A percentile compares a stretch with the other conserved stretches of the same genome.
Evolutionary conservation across 64 coral and sea anemone species (phyloP).

Genomic region (Pocillopora damicornis): DNA sequence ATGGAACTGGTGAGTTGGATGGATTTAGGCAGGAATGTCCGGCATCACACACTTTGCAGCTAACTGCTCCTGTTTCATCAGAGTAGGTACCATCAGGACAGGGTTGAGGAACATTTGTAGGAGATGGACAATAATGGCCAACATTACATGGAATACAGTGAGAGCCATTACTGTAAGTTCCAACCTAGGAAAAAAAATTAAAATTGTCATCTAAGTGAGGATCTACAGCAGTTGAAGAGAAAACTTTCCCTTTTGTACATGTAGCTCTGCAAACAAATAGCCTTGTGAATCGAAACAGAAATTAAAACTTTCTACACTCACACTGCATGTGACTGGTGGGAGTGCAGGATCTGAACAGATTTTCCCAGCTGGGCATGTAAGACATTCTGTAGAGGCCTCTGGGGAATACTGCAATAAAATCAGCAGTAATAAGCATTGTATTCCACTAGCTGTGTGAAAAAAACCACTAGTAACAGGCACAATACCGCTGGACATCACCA

Average conservation of each 20-base stretch:
- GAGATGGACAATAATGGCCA: constrained; percentile 83
- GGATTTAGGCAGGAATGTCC: constrained; percentile 79
- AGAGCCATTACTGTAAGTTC: constrained; percentile 81
- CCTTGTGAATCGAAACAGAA: neutral
- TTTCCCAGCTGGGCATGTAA: constrained; percentile 70
- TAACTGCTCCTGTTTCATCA: constrained; percentile 63
- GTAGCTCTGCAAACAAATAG: neutral
- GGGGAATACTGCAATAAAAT: constrained; percentile 66
- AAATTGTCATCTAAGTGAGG: neutral
- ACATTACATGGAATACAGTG: constrained; percentile 70
- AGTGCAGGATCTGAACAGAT: constrained; percentile 69
- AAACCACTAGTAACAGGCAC: no score
- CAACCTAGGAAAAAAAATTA: constrained; percentile 35
- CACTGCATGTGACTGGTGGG: constrained; percentile 52
- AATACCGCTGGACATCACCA: no score
- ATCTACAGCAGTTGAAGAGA: neutral
- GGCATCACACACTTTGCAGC: constrained; percentile 70
- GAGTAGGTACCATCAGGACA: constrained; percentile 76
- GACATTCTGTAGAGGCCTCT: constrained; percentile 70
- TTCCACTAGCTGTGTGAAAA: no score
- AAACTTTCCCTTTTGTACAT: neutral
- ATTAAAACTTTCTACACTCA: constrained; percentile 27
- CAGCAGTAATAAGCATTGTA: neutral
- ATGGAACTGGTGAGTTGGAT: constrained; percentile 56
- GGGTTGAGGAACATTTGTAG: constrained; percentile 55